Conservation (phyloP, 2,113 vertebrate species). For the Turdus rufiventris region DNA sequence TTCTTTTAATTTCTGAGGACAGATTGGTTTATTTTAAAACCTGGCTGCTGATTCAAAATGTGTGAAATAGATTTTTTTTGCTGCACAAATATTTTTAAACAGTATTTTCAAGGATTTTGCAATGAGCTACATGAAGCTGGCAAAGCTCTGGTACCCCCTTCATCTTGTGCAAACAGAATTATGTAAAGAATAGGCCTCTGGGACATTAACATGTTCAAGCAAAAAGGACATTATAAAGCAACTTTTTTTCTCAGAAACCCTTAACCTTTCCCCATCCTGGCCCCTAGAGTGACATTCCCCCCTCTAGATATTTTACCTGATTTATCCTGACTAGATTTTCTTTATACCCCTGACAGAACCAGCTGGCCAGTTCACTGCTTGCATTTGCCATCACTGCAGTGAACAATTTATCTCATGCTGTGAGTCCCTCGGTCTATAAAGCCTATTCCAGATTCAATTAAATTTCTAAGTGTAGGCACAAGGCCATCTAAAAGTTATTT, state of each 20-base stretch:
- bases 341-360: neutral
- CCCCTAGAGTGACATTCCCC: neutral
- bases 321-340: neutral
- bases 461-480: slow-evolving; percentile 39
- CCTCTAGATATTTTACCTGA: neutral
- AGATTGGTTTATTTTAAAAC: slow-evolving; percentile 59
- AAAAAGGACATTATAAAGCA: neutral
- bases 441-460: slow-evolving; percentile 52
- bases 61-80: slow-evolving; percentile 55
- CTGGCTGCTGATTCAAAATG: slow-evolving; percentile 36
- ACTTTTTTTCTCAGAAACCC: neutral
- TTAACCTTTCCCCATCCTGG: neutral
- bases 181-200: slow-evolving; percentile 12
- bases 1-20: slow-evolving; percentile 51
- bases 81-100: slow-evolving; percentile 51
- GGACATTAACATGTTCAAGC: neutral
- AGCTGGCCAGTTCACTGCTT: neutral
- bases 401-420: slow-evolving; percentile 28
- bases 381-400: neutral
- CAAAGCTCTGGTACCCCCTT: neutral
- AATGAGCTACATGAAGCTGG: slow-evolving; percentile 32
- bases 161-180: slow-evolving; percentile 47
- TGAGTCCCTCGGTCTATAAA: neutral
- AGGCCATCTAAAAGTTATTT: slow-evolving; percentile 50
- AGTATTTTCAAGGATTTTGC: slow-evolving; percentile 57